phyloP scores from a whole-genome alignment of 2,797 vertebrate species.

The Myotis pilosus region DNA sequence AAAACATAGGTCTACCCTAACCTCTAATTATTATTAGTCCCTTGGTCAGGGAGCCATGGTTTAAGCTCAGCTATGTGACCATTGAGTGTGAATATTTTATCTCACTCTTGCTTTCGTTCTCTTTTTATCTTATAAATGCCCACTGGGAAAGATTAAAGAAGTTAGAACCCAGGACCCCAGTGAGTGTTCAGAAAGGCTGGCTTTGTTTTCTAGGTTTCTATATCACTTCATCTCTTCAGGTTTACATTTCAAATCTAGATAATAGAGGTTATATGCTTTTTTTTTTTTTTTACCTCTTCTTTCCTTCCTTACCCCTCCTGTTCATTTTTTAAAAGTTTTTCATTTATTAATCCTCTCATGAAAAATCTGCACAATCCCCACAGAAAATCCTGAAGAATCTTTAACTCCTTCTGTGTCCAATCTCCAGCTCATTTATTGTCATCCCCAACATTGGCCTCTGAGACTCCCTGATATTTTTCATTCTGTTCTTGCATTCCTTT shows the following conservation, averaged over 20 bases:
- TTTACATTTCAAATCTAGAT: conserved; percentile 12
- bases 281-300: background rate
- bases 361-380: background rate
- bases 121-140: background rate
- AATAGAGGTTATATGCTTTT: background rate
- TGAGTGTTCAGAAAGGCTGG: background rate
- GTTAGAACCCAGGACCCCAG: background rate
- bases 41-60: background rate
- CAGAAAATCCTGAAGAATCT: background rate
- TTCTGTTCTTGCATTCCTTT: background rate
- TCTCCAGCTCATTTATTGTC: background rate
- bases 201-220: background rate
- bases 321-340: background rate
- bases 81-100: background rate
- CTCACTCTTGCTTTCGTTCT: background rate
- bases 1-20: background rate
- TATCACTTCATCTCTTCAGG: background rate
- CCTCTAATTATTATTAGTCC: background rate
- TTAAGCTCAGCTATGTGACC: background rate
- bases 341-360: background rate
- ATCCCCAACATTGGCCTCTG: background rate
- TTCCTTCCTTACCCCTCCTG: background rate
- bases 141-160: background rate
- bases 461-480: background rate
- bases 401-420: background rate